Evolutionary conservation across 2,888 invertebrate species (phyloP).

Genomic region (Quadroppia sp.): DNA sequence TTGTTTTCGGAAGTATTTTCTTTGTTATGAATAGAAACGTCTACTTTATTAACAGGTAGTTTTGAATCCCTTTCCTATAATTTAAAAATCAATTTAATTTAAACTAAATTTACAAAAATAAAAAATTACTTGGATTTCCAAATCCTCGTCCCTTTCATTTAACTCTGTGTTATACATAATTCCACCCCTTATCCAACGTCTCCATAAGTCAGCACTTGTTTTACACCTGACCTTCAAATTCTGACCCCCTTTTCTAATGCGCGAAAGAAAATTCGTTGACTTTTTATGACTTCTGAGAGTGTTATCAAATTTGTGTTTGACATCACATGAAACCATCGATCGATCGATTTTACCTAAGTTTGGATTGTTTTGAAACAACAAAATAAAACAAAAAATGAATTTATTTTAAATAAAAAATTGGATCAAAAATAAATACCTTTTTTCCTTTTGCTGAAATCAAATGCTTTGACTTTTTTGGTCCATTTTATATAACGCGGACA

Average conservation of each 20-base stretch:
- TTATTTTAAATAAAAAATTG: not conserved
- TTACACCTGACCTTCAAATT: conserved; percentile 37
- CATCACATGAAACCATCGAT: not conserved
- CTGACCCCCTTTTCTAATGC: conserved; percentile 37
- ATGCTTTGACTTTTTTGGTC: not conserved
- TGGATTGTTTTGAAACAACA: not conserved
- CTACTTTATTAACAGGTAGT: no score
- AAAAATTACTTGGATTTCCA: not conserved
- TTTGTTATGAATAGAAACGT: no score
- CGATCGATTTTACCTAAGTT: not conserved
- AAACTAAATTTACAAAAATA: no score
- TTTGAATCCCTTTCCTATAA: not conserved
- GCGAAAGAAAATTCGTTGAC: conserved; percentile 4
- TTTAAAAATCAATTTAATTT: not conserved
- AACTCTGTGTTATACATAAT: conserved; percentile 34
- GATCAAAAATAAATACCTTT: not conserved
- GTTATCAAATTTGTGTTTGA: conserved; percentile 1
- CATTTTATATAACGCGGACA: conserved; percentile 20
- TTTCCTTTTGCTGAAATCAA: conserved; percentile 29
- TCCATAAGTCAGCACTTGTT: conserved; percentile 41
- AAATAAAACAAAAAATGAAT: not conserved
- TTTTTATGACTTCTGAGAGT: not conserved
- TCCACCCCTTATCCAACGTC: conserved; percentile 41
- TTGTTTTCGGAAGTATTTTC: not conserved
- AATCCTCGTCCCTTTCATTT: conserved; percentile 1